Percentiles rank a stretch among this genome's conserved stretches.
These are phyloP conservation scores for Lymantria dispar DNA, from an alignment of 2,888 invertebrate species.

Conservation along the genomic window DNA sequence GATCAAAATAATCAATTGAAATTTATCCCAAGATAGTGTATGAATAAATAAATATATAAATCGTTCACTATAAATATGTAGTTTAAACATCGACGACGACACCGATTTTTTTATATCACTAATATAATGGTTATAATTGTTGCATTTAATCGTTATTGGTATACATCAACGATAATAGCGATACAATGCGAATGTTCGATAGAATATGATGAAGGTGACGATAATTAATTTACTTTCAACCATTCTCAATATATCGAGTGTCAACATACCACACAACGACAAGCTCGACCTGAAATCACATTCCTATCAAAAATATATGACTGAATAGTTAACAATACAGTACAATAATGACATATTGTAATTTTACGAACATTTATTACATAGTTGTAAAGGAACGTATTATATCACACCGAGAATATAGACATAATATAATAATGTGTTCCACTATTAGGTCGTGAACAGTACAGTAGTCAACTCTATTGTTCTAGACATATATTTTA, in stretches of 20 bases:
- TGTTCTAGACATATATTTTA: not conserved
- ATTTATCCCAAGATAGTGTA: too few species aligned
- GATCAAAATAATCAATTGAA: too few species aligned
- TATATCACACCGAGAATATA: conserved; percentile 27
- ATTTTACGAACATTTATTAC: conserved; percentile 11
- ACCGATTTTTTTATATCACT: conserved; percentile 7
- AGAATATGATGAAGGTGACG: not conserved
- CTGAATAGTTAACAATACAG: not conserved
- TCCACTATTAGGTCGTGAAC: conserved; percentile 18
- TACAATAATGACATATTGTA: not conserved
- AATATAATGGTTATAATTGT: conserved; percentile 6
- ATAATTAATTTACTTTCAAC: not conserved
- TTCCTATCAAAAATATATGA: not conserved
- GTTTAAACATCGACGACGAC: conserved; percentile 40
- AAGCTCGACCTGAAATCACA: conserved; percentile 14
- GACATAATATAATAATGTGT: conserved; percentile 28
- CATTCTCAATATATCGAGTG: conserved; percentile 11
- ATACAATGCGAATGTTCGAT: not conserved
- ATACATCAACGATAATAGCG: conserved; percentile 9
- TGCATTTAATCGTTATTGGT: conserved; percentile 13
- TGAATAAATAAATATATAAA: conserved; percentile 1
- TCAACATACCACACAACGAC: conserved; percentile 20
- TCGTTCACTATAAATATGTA: conserved; percentile 30
- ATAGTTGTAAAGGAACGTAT: conserved; percentile 27
- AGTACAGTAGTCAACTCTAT: not conserved